Percentiles rank a stretch among this genome's conserved stretches.
phyloP scores from a whole-genome alignment of 2,888 invertebrate species.

The Heteropelma amictum region DNA sequence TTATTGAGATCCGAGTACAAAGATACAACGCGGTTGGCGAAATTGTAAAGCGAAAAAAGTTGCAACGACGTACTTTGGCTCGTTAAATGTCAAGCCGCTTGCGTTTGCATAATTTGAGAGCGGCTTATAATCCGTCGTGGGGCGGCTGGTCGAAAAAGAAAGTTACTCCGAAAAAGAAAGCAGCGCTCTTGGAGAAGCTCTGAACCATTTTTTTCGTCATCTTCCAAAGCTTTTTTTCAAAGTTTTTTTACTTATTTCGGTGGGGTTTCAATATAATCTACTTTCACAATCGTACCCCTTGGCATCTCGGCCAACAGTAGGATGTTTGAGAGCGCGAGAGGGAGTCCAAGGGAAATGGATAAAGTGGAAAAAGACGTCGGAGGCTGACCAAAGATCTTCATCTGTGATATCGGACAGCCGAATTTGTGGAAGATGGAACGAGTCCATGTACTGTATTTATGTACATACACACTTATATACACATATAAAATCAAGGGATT shows the following conservation, averaged over 20 bases:
- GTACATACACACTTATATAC: background rate
- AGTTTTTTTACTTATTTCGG: conserved; percentile 4
- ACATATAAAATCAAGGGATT: conserved; percentile 52
- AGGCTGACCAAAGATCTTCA: background rate
- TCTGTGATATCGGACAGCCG: conserved; percentile 25
- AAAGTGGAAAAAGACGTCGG: background rate
- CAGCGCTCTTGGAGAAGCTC: background rate
- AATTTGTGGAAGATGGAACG: background rate
- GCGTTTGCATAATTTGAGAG: conserved; percentile 28
- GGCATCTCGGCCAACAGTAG: background rate
- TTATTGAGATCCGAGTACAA: background rate
- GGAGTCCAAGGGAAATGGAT: background rate
- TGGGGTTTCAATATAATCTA: conserved; percentile 11
- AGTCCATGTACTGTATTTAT: background rate
- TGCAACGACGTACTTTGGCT: conserved; percentile 24
- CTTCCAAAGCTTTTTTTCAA: background rate
- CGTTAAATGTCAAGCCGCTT: conserved; percentile 38
- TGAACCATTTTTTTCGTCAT: background rate
- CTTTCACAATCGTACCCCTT: background rate
- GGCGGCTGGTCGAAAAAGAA: conserved; percentile 26
- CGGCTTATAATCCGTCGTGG: conserved; percentile 44
- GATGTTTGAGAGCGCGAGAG: too few relatives aligned
- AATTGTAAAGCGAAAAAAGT: conserved; percentile 15
- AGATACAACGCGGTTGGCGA: conserved; percentile 3
- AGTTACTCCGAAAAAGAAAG: conserved; percentile 2